Percentiles rank a stretch among this genome's conserved stretches.
Conservation (phyloP, 2,113 vertebrate species). For the Cyprinodon variegatus region DNA sequence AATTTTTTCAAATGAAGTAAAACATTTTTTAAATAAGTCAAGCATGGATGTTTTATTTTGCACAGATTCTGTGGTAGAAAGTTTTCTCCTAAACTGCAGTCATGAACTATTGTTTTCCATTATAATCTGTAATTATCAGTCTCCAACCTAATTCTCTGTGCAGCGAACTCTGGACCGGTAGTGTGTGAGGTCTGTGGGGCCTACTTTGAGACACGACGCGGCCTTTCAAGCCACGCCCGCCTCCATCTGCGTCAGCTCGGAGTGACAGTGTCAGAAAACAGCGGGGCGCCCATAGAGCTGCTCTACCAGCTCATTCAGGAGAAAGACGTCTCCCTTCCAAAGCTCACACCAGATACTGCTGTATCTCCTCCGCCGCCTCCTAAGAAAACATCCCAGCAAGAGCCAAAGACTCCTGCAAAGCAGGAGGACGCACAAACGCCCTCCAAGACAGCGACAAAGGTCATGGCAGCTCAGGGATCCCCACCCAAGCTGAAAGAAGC, state of each 20-base stretch:
- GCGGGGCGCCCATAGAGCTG: conserved; percentile 89
- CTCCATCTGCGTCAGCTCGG: conserved; percentile 91
- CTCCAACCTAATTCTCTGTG: not conserved
- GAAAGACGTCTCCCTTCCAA: conserved; percentile 68
- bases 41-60: too few species aligned
- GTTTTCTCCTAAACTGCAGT: not conserved
- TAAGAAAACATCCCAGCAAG: conserved; percentile 27
- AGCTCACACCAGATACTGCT: conserved; percentile 33
- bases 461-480: conserved; percentile 33
- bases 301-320: conserved; percentile 89
- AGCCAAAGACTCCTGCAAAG: conserved; percentile 7
- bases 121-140: not conserved
- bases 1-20: too few species aligned
- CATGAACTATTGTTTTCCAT: not conserved
- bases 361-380: not conserved
- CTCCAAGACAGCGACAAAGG: conserved; percentile 6
- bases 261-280: conserved; percentile 88
- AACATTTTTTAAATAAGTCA: too few species aligned
- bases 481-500: conserved; percentile 37
- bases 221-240: conserved; percentile 91
- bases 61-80: not conserved
- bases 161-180: conserved; percentile 45
- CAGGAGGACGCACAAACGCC: conserved; percentile 22
- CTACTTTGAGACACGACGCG: conserved; percentile 90
- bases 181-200: conserved; percentile 89